These are phyloP conservation scores for Pitangus sulphuratus DNA, from an alignment of 2,797 vertebrate genomes.

Conservation along the genomic window DNA sequence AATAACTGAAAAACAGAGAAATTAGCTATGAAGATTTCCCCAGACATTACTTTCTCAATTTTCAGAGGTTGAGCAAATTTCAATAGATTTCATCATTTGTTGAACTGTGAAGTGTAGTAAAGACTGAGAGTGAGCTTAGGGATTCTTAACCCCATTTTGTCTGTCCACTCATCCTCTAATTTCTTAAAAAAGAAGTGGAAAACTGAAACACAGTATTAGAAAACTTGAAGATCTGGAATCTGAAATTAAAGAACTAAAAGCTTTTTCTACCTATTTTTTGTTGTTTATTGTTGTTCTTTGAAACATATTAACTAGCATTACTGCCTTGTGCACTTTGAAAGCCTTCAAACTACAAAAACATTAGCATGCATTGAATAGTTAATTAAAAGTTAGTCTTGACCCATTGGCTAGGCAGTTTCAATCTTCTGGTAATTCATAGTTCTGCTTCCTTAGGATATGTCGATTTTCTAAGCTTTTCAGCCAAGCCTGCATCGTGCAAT, in stretches of 20 bases:
- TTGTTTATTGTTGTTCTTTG: not conserved
- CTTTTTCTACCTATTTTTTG: fast-evolving
- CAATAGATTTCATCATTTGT: not conserved
- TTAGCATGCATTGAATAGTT: not conserved
- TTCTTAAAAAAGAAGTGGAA: not conserved
- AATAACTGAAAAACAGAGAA: not conserved
- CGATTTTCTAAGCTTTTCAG: not conserved
- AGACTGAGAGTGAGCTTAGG: not conserved
- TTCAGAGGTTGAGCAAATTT: not conserved
- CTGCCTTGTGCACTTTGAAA: not conserved
- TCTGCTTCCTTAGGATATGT: not conserved
- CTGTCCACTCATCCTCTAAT: not conserved
- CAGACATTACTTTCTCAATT: not conserved
- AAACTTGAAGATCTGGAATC: not conserved
- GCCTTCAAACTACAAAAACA: not conserved
- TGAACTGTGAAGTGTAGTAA: not conserved
- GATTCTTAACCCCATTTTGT: not conserved
- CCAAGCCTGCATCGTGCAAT: not conserved
- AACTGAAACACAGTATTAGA: not conserved
- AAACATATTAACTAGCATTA: not conserved
- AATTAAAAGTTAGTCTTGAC: not conserved
- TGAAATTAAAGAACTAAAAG: not conserved
- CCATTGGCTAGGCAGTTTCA: not conserved
- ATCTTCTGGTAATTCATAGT: not conserved
- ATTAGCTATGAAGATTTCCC: not conserved